Percentiles rank a stretch among this genome's conserved stretches.
phyloP scores from a whole-genome alignment of 2,113 vertebrate genomes.

The Ranitomeya imitator region DNA sequence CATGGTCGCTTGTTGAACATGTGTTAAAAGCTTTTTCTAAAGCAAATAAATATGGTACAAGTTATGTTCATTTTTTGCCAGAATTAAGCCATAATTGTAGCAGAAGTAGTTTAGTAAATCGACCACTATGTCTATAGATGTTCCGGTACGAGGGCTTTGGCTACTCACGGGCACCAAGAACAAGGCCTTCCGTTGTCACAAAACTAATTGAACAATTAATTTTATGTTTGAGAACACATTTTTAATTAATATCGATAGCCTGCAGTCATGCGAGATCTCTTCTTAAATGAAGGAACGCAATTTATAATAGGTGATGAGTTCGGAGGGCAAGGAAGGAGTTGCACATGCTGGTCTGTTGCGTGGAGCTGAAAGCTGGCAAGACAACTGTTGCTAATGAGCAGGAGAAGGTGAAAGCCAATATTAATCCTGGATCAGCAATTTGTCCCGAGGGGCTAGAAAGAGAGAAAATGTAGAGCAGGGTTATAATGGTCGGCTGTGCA shows the following conservation, averaged over 20 bases:
- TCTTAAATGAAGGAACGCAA: not conserved
- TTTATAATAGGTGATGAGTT: not conserved
- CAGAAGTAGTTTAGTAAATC: no score
- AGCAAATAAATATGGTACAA: no score
- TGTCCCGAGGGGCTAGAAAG: not conserved
- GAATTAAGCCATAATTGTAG: no score
- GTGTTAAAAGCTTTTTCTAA: no score
- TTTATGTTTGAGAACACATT: not conserved
- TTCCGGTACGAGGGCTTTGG: no score
- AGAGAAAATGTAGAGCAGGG: not conserved
- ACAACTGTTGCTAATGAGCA: conserved; percentile 1
- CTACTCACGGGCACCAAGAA: no score
- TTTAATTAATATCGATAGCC: not conserved
- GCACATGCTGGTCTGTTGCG: not conserved
- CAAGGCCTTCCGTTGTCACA: no score
- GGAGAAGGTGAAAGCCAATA: not conserved
- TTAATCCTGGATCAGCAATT: not conserved
- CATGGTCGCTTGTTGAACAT: no score
- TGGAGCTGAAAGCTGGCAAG: not conserved
- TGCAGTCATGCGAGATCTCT: not conserved
- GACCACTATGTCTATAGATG: no score
- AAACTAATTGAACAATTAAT: no score
- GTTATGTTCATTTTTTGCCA: no score
- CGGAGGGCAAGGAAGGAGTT: not conserved
- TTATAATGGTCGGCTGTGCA: not conserved